Conservation (phyloP, 92 coral and sea anemone species). For the Desmophyllum pertusum region DNA sequence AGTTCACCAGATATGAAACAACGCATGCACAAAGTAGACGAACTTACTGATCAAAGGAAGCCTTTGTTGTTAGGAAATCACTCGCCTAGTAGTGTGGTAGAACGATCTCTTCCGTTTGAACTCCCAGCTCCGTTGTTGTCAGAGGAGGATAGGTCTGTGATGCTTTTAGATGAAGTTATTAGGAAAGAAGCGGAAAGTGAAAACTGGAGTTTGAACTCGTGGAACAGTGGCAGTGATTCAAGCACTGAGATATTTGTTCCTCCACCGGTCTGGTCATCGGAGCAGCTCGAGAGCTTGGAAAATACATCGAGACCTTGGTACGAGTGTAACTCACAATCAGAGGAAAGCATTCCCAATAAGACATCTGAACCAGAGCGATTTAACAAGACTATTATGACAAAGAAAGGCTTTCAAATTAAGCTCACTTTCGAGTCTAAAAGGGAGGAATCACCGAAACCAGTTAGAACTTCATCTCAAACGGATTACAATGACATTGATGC, state of each 20-base stretch:
- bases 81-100: not conserved
- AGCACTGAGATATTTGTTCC: slow-evolving; percentile 70
- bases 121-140: slow-evolving; percentile 67
- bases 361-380: slow-evolving; percentile 36
- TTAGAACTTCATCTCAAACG: slow-evolving; percentile 20
- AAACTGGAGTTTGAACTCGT: slow-evolving; percentile 96
- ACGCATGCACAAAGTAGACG: not conserved
- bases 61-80: not conserved
- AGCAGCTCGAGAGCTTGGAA: slow-evolving; percentile 43
- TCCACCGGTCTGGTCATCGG: slow-evolving; percentile 64
- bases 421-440: slow-evolving; percentile 44
- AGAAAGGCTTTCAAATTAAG: slow-evolving; percentile 69
- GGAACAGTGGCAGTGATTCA: slow-evolving; percentile 92
- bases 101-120: slow-evolving; percentile 48
- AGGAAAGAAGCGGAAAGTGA: slow-evolving; percentile 92
- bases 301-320: slow-evolving; percentile 61
- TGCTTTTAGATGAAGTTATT: slow-evolving; percentile 89
- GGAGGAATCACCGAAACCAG: slow-evolving; percentile 23
- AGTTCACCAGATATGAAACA: slow-evolving; percentile 44
- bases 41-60: not conserved
- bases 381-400: slow-evolving; percentile 61
- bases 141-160: slow-evolving; percentile 83
- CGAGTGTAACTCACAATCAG: slow-evolving; percentile 77
- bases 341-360: slow-evolving; percentile 53
- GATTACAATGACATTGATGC: slow-evolving; percentile 28